Base-by-base conservation (phyloP, 2,888 invertebrate species). In the Campoplex capitator region DNA sequence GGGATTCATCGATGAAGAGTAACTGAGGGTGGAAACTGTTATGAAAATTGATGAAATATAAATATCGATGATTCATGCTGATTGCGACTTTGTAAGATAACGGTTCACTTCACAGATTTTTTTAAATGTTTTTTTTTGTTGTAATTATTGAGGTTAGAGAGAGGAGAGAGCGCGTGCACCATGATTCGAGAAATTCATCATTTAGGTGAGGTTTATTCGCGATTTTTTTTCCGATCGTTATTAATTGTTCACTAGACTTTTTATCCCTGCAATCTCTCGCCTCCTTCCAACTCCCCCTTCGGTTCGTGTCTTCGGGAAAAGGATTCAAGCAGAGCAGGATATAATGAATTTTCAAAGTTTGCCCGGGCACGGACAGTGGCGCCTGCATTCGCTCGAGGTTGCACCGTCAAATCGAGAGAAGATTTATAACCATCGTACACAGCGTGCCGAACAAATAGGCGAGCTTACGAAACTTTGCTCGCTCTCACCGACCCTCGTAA, bases 331-430 rank as follows among this genome's bases (percentile, higher is more conserved):
- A 32, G 62, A 42, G 45, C 9, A n/a, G 71, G 51, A 62, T 78
- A 70, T 87, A 87, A 84, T 87, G 87, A 87, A 87, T 87, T 87
- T 87, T 75, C 68, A 67, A 87, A 87, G 78, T 87, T 87, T 82
- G 28, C 68, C 56, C 48, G 62, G 68, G 56, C 78, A 82, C 77
- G 75, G 78, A 75, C 75, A 87, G 58, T 62, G 58, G 58, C 74
- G 65, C 83, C 38, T 73, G 83, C 65, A 73, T 82, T 78, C 70
- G 70, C 83, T 75, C 70, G 75, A 45, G 74, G 70, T 68, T 67
- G 74, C 84, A 48, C 86, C 84, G 87, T 87, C 87, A 87, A 87
- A 87, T 87, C 87, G 87, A 87, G 87, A 78, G 32, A 82, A 87
- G 87, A 87, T 87, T 87, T 87, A 87, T 87, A 84, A 82, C 87